Base-by-base conservation (phyloP, 2,888 invertebrate species). In the Diaphora mendica region DNA sequence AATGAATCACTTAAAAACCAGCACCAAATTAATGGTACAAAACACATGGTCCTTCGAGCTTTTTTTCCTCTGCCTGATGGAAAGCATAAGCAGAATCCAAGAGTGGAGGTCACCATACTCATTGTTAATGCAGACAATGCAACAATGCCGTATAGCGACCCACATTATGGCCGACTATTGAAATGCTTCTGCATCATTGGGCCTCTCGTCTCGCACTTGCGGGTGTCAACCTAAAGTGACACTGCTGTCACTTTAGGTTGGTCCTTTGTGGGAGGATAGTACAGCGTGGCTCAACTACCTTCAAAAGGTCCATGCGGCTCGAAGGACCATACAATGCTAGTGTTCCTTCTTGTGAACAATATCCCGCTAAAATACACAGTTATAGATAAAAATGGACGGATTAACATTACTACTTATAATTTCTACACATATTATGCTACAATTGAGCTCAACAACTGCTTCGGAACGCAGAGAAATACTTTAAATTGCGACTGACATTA, bases 381-480 rank as follows among this genome's bases (percentile, higher is more conserved):
- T 59, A 26, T 30, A 0, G 15, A 15, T 59, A 59, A 30, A 30
- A 62, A 30, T 67, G 67, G 67, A 67, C 67, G 67, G 67, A 67
- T 23, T 30, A 48, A 5, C 67, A 30, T 30, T 44, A 42, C n/a
- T 5, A 15, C 44, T 67, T 20, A 67, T 20, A 30, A 44, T 26
- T 20, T 30, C 26, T 9, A 42, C 17, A 67, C 67, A 44, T 67
- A 67, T 67, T 67, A 67, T 67, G 67, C 67, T 48, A 67, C 13
- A 1, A 67, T 67, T 67, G 67, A 67, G 67, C 67, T 30, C 2
- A 30, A 65, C 3, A 62, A 62, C 17, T 62, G 62, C 30, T 5
- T 30, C 8, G 30, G 15, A 30, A 62, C 17, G 17, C 62, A 59
- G 59, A 26, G 26, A 13, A 59, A 59, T 5, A n/a, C 59, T 59